Evolutionary conservation across 2,113 vertebrate genomes (phyloP).

Genomic region (Engystomops pustulosus): DNA sequence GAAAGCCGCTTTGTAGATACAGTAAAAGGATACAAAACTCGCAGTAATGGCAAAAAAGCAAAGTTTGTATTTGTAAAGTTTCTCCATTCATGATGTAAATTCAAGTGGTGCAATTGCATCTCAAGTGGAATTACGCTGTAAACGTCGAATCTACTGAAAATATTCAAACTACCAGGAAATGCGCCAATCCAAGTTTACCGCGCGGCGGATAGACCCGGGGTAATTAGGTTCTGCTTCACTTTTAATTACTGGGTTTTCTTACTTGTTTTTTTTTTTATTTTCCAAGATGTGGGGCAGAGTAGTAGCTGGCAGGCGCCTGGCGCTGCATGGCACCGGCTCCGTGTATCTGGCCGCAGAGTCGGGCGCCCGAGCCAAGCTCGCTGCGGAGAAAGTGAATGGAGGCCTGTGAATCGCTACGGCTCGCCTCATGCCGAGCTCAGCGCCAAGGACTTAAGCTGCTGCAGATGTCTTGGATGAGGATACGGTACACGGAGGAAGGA

Average conservation of each 20-base stretch:
- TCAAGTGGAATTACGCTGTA: not conserved
- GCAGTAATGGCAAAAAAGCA: not conserved
- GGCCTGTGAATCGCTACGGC: not conserved
- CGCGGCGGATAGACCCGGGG: not conserved
- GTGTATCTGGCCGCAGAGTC: slow-evolving; percentile 12
- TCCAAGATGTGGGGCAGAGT: slow-evolving; percentile 4
- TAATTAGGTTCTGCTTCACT: not conserved
- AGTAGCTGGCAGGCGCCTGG: slow-evolving; percentile 20
- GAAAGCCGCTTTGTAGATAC: too few species aligned
- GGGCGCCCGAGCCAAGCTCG: not conserved
- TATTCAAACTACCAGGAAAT: not conserved
- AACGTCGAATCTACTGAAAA: not conserved
- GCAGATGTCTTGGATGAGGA: slow-evolving; percentile 52
- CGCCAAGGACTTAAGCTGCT: slow-evolving; percentile 39
- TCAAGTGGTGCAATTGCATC: not conserved
- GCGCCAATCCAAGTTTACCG: not conserved
- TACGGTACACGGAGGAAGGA: slow-evolving; percentile 37
- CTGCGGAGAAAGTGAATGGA: slow-evolving; percentile 15
- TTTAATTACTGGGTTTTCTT: slow-evolving; percentile 4
- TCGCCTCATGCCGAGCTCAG: not conserved
- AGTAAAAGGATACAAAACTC: not conserved
- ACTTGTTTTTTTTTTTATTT: not conserved
- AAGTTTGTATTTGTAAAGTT: not conserved
- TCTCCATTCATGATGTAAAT: not conserved
- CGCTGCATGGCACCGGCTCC: not conserved